A percentile compares a stretch with the other conserved stretches of the same genome.
Conservation (phyloP, 92 coral and sea anemone species). For the Siderastrea radians region DNA sequence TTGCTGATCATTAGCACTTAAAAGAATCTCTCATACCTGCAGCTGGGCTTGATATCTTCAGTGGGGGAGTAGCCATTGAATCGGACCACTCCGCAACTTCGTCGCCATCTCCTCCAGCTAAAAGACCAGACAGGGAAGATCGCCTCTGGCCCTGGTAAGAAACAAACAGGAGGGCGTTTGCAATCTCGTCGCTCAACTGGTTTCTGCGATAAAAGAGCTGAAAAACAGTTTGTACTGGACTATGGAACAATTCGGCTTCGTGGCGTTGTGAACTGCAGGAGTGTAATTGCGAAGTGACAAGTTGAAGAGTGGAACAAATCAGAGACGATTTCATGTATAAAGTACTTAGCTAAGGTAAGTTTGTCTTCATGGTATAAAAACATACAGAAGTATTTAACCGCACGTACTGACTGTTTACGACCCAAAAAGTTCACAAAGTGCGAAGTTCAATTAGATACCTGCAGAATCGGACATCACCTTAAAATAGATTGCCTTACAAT, state of each 20-base stretch:
- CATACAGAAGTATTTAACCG: background rate
- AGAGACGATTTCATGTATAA: background rate
- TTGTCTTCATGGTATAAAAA: too few species aligned
- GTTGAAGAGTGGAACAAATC: background rate
- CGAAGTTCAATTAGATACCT: background rate
- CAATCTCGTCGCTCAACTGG: background rate
- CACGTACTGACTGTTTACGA: background rate
- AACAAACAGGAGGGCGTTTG: background rate
- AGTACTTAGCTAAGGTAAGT: conserved; percentile 5
- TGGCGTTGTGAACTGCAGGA: background rate
- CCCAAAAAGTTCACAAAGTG: background rate
- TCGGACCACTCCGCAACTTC: conserved; percentile 78
- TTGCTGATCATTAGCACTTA: conserved; percentile 2
- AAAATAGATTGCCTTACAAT: background rate
- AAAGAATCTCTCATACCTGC: conserved; percentile 1
- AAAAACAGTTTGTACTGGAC: background rate
- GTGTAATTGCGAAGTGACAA: background rate
- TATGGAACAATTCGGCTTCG: too few species aligned
- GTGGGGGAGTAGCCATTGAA: conserved; percentile 93
- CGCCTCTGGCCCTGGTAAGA: conserved; percentile 37
- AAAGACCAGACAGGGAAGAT: conserved; percentile 37
- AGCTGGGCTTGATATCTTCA: conserved; percentile 42
- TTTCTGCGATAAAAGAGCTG: background rate
- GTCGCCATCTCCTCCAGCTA: conserved; percentile 53
- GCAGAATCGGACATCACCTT: background rate